A percentile compares a stretch with the other conserved stretches of the same genome.
Conservation (phyloP, 2,888 invertebrate species). For the Pterostichus niger region DNA sequence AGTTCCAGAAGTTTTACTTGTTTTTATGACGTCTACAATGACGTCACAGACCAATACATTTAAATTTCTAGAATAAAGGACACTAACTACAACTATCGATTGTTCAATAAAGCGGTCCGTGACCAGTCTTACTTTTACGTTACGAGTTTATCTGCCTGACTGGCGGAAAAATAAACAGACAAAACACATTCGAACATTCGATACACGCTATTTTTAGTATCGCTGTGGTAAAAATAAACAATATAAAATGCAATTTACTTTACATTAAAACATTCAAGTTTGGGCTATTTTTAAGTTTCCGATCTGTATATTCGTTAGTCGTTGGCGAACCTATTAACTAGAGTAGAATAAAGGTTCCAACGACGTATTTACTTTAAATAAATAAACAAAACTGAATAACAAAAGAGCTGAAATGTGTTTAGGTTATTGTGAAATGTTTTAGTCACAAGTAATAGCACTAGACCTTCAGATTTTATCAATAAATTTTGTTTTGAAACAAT, state of each 20-base stretch:
- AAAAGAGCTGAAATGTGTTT: conserved; percentile 3
- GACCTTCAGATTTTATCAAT: too few species aligned
- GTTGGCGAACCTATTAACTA: not conserved
- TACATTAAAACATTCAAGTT: conserved; percentile 1
- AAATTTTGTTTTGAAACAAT: too few species aligned
- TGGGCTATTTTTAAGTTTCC: conserved; percentile 22
- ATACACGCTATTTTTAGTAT: conserved; percentile 40
- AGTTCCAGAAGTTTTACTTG: not conserved
- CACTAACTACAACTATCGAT: conserved; percentile 38
- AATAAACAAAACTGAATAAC: conserved; percentile 25
- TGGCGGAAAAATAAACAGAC: conserved; percentile 21
- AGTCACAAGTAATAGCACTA: not conserved
- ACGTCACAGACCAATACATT: conserved; percentile 42
- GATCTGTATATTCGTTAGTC: not conserved
- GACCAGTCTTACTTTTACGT: conserved; percentile 44
- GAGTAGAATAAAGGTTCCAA: not conserved
- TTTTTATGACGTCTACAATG: conserved; percentile 22
- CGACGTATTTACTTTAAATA: conserved; percentile 16
- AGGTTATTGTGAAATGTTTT: not conserved
- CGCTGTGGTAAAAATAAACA: conserved; percentile 23
- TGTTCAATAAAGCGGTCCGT: conserved; percentile 48
- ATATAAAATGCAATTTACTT: conserved; percentile 51
- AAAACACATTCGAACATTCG: conserved; percentile 13
- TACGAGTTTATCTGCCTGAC: not conserved
- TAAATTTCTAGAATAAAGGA: conserved; percentile 23